These are phyloP conservation scores for Frieseomelitta varia DNA, from an alignment of 1,140 invertebrate genomes.

Conservation along the genomic window DNA sequence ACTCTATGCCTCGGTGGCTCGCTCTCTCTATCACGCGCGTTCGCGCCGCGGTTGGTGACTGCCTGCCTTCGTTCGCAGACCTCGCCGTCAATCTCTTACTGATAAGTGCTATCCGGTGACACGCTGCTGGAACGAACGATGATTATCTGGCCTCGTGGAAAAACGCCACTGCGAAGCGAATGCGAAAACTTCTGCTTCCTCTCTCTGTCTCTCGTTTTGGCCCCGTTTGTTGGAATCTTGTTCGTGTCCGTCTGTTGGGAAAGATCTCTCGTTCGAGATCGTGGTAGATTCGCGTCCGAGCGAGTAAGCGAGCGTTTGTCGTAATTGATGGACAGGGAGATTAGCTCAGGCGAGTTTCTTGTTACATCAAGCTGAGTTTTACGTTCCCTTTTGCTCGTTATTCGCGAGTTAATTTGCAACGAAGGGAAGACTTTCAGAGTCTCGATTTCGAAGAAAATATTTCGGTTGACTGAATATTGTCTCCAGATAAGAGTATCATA, in stretches of 20 bases:
- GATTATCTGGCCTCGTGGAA: slow-evolving; percentile 33
- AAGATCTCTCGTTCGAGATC: background rate
- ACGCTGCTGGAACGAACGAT: slow-evolving; percentile 20
- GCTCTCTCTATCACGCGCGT: slow-evolving; percentile 11
- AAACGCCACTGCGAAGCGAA: slow-evolving; percentile 2
- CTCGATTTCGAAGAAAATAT: background rate
- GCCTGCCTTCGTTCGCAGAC: background rate
- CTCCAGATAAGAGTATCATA: no score
- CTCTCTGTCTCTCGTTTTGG: no score
- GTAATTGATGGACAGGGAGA: background rate
- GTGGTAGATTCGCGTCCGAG: background rate
- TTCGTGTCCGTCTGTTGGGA: no score
- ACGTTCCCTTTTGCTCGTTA: background rate
- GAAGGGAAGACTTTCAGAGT: background rate
- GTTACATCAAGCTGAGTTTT: background rate
- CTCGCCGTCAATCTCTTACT: slow-evolving; percentile 40
- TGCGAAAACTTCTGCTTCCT: background rate
- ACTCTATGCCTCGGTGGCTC: slow-evolving; percentile 22
- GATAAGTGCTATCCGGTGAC: slow-evolving; percentile 49
- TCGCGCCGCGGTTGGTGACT: slow-evolving; percentile 10
- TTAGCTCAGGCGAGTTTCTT: background rate
- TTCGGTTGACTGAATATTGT: background rate
- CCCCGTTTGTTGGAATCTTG: no score
- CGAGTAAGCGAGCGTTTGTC: background rate
- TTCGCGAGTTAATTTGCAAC: no score